phyloP scores from a whole-genome alignment of 2,888 invertebrate species.

The Cactoblastis cactorum region DNA sequence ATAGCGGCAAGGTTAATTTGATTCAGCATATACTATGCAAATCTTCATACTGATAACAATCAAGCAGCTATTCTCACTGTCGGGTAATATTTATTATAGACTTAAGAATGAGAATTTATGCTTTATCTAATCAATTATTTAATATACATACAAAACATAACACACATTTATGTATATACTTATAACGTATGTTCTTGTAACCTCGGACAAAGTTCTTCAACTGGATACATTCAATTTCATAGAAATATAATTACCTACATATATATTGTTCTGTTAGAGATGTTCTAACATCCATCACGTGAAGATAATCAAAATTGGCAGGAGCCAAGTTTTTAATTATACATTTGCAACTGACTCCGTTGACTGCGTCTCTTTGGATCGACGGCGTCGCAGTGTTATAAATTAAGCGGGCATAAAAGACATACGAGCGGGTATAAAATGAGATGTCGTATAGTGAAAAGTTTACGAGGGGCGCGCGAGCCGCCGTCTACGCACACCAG shows the following conservation, averaged over 20 bases:
- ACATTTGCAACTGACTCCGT: constrained; percentile 37
- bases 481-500: constrained; percentile 72
- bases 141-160: too few species aligned
- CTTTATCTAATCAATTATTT: too few species aligned
- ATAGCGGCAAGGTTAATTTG: constrained; percentile 55
- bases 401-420: constrained; percentile 61
- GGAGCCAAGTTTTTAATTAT: constrained; percentile 25
- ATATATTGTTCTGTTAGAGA: too few species aligned
- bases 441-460: constrained; percentile 68
- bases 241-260: too few species aligned
- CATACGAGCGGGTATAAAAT: constrained; percentile 59
- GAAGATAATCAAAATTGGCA: constrained; percentile 26
- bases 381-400: constrained; percentile 32
- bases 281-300: too few species aligned
- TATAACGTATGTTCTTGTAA: too few species aligned
- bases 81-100: neutral
- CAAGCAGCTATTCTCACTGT: neutral
- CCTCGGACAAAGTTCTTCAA: too few species aligned
- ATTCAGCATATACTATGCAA: constrained; percentile 44
- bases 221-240: too few species aligned
- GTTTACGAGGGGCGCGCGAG: constrained; percentile 64
- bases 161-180: too few species aligned
- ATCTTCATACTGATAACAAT: constrained; percentile 28
- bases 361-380: constrained; percentile 29
- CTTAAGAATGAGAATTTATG: too few species aligned